These are phyloP conservation scores for Eulemur rufifrons DNA, from an alignment of 2,113 vertebrate genomes.

Conservation along the genomic window DNA sequence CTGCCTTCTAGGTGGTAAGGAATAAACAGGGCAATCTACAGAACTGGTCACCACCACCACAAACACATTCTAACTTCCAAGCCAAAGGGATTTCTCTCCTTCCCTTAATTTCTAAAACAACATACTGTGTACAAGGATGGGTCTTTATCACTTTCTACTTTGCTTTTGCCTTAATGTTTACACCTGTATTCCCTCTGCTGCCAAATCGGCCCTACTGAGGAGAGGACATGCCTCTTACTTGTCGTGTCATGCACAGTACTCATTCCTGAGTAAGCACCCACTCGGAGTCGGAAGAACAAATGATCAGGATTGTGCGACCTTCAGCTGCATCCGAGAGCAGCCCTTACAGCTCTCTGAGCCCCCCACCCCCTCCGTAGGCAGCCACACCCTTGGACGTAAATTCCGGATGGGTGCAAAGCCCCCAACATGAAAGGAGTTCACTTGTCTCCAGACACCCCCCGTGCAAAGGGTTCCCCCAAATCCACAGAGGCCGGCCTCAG, in stretches of 20 bases:
- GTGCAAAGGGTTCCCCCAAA: constrained; percentile 55
- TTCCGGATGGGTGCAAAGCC: neutral
- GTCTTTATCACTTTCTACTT: neutral
- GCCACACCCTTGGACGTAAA: neutral
- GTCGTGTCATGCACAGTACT: neutral
- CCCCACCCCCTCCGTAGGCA: neutral
- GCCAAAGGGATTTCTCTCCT: neutral
- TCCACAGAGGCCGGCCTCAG: constrained; percentile 18
- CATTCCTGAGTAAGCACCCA: neutral
- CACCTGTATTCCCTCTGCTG: neutral
- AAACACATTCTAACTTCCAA: neutral
- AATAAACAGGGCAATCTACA: neutral
- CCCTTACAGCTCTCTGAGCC: neutral
- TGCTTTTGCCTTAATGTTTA: neutral
- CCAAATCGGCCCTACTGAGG: neutral
- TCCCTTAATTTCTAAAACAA: neutral
- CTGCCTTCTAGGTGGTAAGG: neutral
- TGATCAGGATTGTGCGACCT: neutral
- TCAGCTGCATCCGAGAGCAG: neutral
- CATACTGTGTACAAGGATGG: too few species aligned
- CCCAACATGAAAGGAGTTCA: constrained; percentile 17
- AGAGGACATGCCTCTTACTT: neutral
- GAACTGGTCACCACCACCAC: neutral
- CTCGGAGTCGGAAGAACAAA: neutral
- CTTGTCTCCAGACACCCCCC: constrained; percentile 12